Conservation (phyloP, 2,113 vertebrate species). For the Trematocara nigrifrons region DNA sequence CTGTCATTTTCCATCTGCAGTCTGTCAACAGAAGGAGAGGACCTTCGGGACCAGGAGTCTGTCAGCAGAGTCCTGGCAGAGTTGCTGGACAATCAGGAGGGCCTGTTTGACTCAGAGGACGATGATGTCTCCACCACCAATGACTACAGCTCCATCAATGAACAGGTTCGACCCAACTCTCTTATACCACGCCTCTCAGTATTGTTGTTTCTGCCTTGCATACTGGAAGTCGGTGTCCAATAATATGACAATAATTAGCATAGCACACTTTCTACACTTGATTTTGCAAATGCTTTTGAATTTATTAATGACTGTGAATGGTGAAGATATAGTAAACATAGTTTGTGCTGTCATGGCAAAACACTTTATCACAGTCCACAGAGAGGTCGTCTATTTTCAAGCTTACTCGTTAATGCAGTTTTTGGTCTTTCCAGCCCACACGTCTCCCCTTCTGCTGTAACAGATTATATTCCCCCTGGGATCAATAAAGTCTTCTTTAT, state of each 20-base stretch:
- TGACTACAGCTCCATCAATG: conserved; percentile 95
- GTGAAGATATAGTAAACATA: not conserved
- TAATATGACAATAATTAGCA: not conserved
- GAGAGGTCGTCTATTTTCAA: not conserved
- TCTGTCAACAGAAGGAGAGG: conserved; percentile 82
- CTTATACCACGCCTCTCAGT: not conserved
- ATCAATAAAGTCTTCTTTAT: not conserved
- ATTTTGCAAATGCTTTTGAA: not conserved
- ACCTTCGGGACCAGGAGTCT: conserved; percentile 91
- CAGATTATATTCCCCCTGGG: not conserved
- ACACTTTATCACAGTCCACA: not conserved
- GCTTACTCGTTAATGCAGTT: not conserved
- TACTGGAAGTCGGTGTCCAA: not conserved
- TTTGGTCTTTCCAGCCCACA: not conserved
- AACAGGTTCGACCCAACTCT: conserved; percentile 74
- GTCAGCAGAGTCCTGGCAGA: conserved; percentile 91
- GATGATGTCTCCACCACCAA: conserved; percentile 93
- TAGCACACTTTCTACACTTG: not conserved
- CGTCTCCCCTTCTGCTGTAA: not conserved
- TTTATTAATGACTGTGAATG: not conserved
- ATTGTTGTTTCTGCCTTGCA: not conserved
- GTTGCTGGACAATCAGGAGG: conserved; percentile 93
- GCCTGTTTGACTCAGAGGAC: conserved; percentile 93
- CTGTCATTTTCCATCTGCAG: not conserved
- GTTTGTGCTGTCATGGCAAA: not conserved